A percentile compares a stretch with the other conserved stretches of the same genome.
Conservation (phyloP, 2,888 invertebrate species). For the Mythimna loreyi region DNA sequence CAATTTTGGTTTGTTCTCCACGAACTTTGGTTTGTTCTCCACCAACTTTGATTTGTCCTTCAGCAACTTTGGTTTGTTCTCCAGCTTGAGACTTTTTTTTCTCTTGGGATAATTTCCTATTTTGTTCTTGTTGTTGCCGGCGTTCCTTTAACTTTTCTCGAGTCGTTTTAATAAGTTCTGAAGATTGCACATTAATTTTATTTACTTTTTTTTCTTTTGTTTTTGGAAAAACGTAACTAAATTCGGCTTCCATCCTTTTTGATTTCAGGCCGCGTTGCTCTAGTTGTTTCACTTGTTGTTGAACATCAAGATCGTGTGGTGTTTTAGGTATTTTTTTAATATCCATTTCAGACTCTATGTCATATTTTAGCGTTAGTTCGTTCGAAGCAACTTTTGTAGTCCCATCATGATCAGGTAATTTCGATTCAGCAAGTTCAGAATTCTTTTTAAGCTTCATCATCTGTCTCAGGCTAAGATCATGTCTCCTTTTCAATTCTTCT, state of each 20-base stretch:
- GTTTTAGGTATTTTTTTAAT: not conserved
- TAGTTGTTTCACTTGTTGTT: not conserved
- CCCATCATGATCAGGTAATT: constrained; percentile 18
- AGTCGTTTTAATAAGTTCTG: constrained; percentile 76
- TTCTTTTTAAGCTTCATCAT: constrained; percentile 21
- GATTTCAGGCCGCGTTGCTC: not conserved
- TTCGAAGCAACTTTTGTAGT: constrained; percentile 30
- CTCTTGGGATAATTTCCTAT: constrained; percentile 34
- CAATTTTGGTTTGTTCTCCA: constrained; percentile 12
- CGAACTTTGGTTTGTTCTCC: constrained; percentile 7
- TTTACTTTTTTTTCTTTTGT: constrained; percentile 38
- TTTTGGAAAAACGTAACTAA: constrained; percentile 75
- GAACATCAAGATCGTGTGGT: not conserved
- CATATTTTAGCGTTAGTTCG: not conserved
- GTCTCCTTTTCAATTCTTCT: constrained; percentile 26
- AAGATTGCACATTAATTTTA: constrained; percentile 68
- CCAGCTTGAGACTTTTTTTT: constrained; percentile 23
- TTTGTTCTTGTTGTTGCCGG: constrained; percentile 36
- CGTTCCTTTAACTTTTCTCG: constrained; percentile 64
- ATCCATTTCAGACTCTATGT: not conserved
- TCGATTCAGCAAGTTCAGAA: not conserved
- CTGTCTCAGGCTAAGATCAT: constrained; percentile 36
- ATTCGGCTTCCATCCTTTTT: constrained; percentile 8
- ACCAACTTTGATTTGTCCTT: too few species aligned
- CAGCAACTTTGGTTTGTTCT: constrained; percentile 1